Base-by-base conservation (phyloP, 2,888 invertebrate genomes). In the Macrophya annulata region DNA sequence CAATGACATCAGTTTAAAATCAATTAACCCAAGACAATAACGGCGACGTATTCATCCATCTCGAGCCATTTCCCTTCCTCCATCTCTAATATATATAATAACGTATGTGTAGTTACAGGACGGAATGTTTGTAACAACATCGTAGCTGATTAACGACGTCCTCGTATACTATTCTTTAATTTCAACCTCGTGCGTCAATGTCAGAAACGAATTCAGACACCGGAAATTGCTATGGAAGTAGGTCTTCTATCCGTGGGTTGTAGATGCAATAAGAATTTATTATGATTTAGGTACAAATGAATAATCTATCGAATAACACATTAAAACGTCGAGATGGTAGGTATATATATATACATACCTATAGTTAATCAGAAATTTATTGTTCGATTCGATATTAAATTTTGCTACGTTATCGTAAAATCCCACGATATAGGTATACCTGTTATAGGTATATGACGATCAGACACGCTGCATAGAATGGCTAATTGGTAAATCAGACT, bases 11-110 rank as follows among this genome's bases (percentile, higher is more conserved):
- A 68, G 83, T 83, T 83, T 45, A 68, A 83, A 83, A 83, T 83
- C 83, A 83, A 83, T 83, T 68, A 83, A 83, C 21, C 51, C 83
- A 71, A 71, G 83, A 83, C 83, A 83, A 83, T 68, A 48, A 48
- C 48, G 48, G 21, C n/a, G 68, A 8, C 8, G 25, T 17, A 62
- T 25, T 62, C 25, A 21, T 62, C 21, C 25, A 62, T 25, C 62
- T 37, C 68, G n/a, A 71, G 71, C 37, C 40, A 40, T 25, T 25
- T 65, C 40, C 17, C 45, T 45, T 45, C 12, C n/a, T 68, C 74
- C 37, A 5, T 68, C 40, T 31, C 45, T 17, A 1, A 10, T 10
- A 25, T 10, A 25, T 17, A 21, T 62, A 62, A 25, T 25, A 62
- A 4, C 12, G 31, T 62, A n/a, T 17, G 4, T 5, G 4, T 62